These are phyloP conservation scores for Euproctis similis DNA, from an alignment of 2,888 invertebrate species.

Conservation along the genomic window DNA sequence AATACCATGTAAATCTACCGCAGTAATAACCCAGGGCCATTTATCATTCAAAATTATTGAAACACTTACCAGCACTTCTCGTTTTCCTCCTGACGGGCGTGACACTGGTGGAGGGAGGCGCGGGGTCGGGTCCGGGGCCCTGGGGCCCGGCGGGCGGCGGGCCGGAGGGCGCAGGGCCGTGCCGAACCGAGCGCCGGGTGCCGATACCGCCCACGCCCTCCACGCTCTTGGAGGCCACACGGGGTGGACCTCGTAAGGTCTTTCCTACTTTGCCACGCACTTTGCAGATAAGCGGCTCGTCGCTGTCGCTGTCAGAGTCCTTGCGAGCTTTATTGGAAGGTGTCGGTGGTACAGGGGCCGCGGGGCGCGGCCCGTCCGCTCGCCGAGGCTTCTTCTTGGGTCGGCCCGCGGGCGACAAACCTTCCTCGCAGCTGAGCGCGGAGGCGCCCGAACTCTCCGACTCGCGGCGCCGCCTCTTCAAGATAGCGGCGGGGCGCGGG, in stretches of 20 bases:
- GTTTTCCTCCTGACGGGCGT: slow-evolving; percentile 76
- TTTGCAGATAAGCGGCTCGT: slow-evolving; percentile 86
- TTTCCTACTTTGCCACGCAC: slow-evolving; percentile 66
- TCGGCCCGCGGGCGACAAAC: slow-evolving; percentile 48
- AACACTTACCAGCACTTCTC: slow-evolving; percentile 79
- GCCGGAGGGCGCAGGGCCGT: slow-evolving; percentile 43
- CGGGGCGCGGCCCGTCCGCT: slow-evolving; percentile 61
- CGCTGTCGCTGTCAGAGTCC: slow-evolving; percentile 86
- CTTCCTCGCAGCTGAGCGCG: slow-evolving; percentile 77
- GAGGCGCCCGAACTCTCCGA: slow-evolving; percentile 84
- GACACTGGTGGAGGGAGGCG: slow-evolving; percentile 26
- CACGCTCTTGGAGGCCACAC: slow-evolving; percentile 25
- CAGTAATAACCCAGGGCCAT: no score
- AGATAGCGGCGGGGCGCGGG: slow-evolving; percentile 28
- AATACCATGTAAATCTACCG: no score
- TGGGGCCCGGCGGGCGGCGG: slow-evolving; percentile 37
- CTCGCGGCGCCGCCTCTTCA: slow-evolving; percentile 85
- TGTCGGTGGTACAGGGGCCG: slow-evolving; percentile 61
- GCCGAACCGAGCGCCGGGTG: slow-evolving; percentile 74
- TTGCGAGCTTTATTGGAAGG: slow-evolving; percentile 72
- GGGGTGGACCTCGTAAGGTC: slow-evolving; percentile 18
- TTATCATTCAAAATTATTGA: no score
- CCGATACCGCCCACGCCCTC: slow-evolving; percentile 70
- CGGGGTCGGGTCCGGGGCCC: slow-evolving; percentile 30
- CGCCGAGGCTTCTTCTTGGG: slow-evolving; percentile 58